phyloP scores from a whole-genome alignment of 2,888 invertebrate species.

The Gari tellinella region DNA sequence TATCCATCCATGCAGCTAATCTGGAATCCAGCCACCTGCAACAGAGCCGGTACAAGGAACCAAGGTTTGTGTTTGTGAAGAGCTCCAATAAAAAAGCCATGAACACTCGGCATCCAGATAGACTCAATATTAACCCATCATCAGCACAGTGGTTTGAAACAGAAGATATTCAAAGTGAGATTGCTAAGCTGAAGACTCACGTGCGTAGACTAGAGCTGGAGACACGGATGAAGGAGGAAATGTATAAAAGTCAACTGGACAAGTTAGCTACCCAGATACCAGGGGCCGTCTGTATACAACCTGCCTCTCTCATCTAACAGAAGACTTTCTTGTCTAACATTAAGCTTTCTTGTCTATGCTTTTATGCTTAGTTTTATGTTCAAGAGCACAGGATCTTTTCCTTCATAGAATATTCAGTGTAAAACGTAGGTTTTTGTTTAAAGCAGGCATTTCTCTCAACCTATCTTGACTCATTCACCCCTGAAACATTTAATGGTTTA shows the following conservation, averaged over 20 bases:
- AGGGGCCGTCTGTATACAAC: conserved; percentile 62
- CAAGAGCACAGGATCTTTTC: too few relatives aligned
- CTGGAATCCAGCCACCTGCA: conserved; percentile 1
- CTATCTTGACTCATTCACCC: too few relatives aligned
- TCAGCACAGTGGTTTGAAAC: conserved; percentile 5
- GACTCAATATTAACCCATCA: not conserved
- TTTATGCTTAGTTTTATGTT: too few relatives aligned
- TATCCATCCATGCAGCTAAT: conserved; percentile 61
- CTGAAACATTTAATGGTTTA: too few relatives aligned
- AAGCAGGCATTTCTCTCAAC: too few relatives aligned
- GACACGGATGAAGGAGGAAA: conserved; percentile 38
- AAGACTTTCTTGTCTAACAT: too few relatives aligned
- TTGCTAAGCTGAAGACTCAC: conserved; percentile 43
- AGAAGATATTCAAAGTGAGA: conserved; percentile 54
- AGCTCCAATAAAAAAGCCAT: conserved; percentile 40
- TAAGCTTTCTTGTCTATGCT: too few relatives aligned
- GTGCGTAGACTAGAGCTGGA: conserved; percentile 58
- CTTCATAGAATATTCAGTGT: too few relatives aligned
- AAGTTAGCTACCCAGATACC: conserved; percentile 55
- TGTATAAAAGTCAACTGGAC: conserved; percentile 50
- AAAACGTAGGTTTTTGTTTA: too few relatives aligned
- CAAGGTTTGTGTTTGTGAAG: conserved; percentile 8
- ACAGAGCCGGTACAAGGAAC: conserved; percentile 11
- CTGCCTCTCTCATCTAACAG: conserved; percentile 32
- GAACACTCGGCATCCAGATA: conserved; percentile 24